A percentile compares a stretch with the other conserved stretches of the same genome.
These are phyloP conservation scores for Cremastobaeus sp. DNA, from an alignment of 2,888 invertebrate species.

Conservation along the genomic window DNA sequence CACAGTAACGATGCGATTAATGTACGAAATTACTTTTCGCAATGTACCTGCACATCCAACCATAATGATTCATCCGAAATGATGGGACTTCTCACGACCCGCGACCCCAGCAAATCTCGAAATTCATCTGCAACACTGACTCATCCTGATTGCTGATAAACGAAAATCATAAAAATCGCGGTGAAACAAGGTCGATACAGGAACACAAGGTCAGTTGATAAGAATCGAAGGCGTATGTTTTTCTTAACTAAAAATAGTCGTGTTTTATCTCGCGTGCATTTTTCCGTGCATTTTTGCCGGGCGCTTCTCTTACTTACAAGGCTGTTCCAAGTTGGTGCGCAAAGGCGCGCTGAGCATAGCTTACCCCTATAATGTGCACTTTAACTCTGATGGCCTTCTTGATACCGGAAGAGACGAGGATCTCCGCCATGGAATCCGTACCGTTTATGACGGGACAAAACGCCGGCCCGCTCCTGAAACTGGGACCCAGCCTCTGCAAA, in stretches of 20 bases:
- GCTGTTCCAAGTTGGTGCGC: constrained; percentile 32
- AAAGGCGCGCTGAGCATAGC: constrained; percentile 62
- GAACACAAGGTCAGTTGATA: constrained; percentile 43
- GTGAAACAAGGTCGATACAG: constrained; percentile 27
- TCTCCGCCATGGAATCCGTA: constrained; percentile 88
- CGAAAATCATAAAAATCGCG: constrained; percentile 32
- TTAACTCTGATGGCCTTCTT: constrained; percentile 94
- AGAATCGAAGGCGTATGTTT: constrained; percentile 31
- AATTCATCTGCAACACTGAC: constrained; percentile 36
- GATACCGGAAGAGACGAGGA: constrained; percentile 94
- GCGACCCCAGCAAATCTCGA: constrained; percentile 28
- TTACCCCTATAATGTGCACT: constrained; percentile 93
- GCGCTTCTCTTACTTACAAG: constrained; percentile 46
- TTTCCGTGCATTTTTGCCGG: constrained; percentile 17
- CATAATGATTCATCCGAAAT: constrained; percentile 31
- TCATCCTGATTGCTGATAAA: constrained; percentile 51
- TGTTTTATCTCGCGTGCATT: constrained; percentile 9
- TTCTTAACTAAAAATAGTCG: constrained; percentile 23
- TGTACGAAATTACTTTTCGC: neutral
- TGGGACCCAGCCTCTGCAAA: constrained; percentile 89
- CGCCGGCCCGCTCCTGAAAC: constrained; percentile 94
- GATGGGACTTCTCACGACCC: constrained; percentile 38
- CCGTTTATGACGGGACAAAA: constrained; percentile 97
- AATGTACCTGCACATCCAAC: constrained; percentile 11
- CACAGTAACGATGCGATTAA: too few species aligned